Evolutionary conservation across 2,797 vertebrate genomes (phyloP), one percentile per base, ranked within the genome.

Genomic region (Poeciliopsis infans): DNA sequence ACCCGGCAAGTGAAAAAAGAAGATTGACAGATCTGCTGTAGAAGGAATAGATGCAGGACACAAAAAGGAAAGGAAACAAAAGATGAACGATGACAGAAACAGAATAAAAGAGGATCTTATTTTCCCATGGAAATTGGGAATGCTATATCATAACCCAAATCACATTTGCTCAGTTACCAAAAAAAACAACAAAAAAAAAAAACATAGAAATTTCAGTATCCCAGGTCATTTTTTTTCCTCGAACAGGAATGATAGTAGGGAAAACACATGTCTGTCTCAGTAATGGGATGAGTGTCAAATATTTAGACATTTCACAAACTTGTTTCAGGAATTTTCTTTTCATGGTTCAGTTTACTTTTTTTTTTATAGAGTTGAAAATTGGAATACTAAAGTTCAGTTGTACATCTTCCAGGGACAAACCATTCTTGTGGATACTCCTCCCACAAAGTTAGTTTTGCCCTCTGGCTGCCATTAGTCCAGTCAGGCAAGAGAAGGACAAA

Each of bases 221-320:
- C 93, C 91, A 92, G 90, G 91, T 92, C 79, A 57, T 92, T 93
- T 91, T 91, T 83, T 86, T 91, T 92, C 87, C 94, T 89, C 89
- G 89, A 93, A 93, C 92, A 92, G 91, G 92, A 92, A 94, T 92
- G 93, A 89, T 92, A 90, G 79, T 81, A 90, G 93, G 95, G 94
- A 92, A 95, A 96, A 95, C 93, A 96, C 93, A 89, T 93, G 66
- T 70, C 92, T 93, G 89, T 94, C 92, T 91, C 93, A 93, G 91
- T 94, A 93, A 95, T 96, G 95, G 95, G 88, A 96, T 95, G 95
- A 94, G 90, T 94, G 92, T 96, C 94, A 96, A 96, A 96, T 96
- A 96, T 96, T 96, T 94, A 96, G 95, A 96, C 95, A 96, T 96
- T 96, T 96, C 96, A 96, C 95, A 95, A 95, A 96, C 93, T 94